phyloP scores from a whole-genome alignment of 2,797 vertebrate genomes.

The Cyclopterus lumpus region DNA sequence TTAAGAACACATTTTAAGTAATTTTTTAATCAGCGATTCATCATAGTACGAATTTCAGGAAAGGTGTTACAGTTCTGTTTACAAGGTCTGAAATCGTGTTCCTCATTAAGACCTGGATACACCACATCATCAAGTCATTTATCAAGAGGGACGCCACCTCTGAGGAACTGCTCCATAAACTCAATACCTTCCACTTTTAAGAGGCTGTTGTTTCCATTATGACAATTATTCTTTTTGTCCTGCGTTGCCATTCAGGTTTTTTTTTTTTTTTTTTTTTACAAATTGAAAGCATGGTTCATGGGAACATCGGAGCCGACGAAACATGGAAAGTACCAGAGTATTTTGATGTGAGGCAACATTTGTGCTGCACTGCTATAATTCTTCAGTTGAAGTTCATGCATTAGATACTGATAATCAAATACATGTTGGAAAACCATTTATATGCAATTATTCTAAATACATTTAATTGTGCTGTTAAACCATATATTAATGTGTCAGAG shows the following conservation, averaged over 20 bases:
- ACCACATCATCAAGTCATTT: too few species aligned
- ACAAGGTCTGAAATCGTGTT: too few species aligned
- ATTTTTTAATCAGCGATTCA: neutral
- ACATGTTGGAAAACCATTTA: neutral
- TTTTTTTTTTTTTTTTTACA: too few species aligned
- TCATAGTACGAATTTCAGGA: neutral
- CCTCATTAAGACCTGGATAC: too few species aligned
- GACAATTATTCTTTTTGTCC: neutral
- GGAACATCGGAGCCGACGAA: neutral
- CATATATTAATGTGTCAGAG: constrained; percentile 13
- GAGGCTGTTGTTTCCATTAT: too few species aligned
- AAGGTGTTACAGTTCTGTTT: too few species aligned
- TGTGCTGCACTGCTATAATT: neutral
- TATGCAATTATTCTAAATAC: neutral
- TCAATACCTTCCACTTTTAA: too few species aligned
- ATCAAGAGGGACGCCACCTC: too few species aligned
- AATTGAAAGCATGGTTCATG: neutral
- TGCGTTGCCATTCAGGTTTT: rapidly evolving
- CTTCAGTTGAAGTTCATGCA: neutral
- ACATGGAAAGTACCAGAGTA: neutral
- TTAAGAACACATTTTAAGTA: neutral
- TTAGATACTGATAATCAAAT: neutral
- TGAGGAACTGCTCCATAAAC: too few species aligned
- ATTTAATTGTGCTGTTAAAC: constrained; percentile 17
- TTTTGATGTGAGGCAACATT: neutral